phyloP scores from a whole-genome alignment of 2,888 invertebrate genomes.

The Hedychridium roseum region DNA sequence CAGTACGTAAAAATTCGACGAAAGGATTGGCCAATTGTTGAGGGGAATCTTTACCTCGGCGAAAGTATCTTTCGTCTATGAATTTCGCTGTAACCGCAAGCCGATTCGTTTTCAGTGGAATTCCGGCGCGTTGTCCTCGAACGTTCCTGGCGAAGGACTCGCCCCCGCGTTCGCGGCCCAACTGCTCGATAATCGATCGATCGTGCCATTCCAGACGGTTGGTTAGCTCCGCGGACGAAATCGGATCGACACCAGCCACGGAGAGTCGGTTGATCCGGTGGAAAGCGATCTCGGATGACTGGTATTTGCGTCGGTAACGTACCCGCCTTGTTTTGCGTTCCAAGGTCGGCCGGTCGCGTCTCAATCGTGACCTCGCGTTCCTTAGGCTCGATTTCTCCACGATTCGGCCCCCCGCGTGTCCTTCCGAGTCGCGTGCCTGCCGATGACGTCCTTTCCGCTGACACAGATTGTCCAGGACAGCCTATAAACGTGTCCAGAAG shows the following conservation, averaged over 20 bases:
- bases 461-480: not conserved
- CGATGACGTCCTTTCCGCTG: not conserved
- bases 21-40: too few relatives aligned
- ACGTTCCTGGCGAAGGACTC: not conserved
- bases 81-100: too few relatives aligned
- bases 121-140: too few relatives aligned
- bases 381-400: not conserved
- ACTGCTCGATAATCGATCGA: slow-evolving; percentile 28
- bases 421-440: slow-evolving; percentile 1
- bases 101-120: too few relatives aligned
- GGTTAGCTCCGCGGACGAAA: slow-evolving; percentile 38
- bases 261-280: slow-evolving; percentile 51
- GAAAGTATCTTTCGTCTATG: too few relatives aligned
- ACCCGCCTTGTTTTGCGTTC: slow-evolving; percentile 29
- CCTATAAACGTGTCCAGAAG: too few relatives aligned
- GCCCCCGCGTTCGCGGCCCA: slow-evolving; percentile 7
- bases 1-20: too few relatives aligned
- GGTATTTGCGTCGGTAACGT: slow-evolving; percentile 34
- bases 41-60: too few relatives aligned
- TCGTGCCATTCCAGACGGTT: slow-evolving; percentile 48
- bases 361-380: slow-evolving; percentile 6
- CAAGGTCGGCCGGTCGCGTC: slow-evolving; percentile 36
- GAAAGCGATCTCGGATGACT: slow-evolving; percentile 48
- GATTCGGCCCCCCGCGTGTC: not conserved
- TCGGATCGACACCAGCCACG: slow-evolving; percentile 46